Conservation (phyloP, 2,797 vertebrate species). For the Hippocampus kuda region DNA sequence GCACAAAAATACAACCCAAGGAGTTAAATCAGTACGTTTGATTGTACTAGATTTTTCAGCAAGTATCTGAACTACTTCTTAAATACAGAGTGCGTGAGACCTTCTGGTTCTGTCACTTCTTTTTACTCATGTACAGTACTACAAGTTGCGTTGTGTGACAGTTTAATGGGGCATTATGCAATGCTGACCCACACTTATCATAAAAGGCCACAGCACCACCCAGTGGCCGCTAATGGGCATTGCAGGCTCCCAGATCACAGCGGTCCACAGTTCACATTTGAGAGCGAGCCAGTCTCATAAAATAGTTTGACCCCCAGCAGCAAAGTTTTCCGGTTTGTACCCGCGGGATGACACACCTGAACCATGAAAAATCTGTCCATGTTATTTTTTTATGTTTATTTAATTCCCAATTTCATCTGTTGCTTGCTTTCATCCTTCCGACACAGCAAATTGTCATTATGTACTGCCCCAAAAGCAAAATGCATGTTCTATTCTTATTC, state of each 20-base stretch:
- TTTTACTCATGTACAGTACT: neutral
- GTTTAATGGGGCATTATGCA: conserved; percentile 23
- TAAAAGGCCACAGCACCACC: conserved; percentile 33
- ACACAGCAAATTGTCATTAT: too few relatives aligned
- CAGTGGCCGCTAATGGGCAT: conserved; percentile 19
- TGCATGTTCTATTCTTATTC: too few relatives aligned
- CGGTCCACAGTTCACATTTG: conserved; percentile 26
- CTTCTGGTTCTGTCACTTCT: neutral
- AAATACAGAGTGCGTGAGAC: neutral
- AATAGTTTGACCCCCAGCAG: neutral
- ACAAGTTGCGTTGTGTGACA: neutral
- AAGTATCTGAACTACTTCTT: neutral
- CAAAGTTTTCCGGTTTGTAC: neutral
- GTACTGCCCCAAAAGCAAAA: too few relatives aligned
- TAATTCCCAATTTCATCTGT: too few relatives aligned
- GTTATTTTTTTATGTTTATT: too few relatives aligned
- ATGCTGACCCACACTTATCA: neutral
- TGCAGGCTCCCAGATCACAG: conserved; percentile 20
- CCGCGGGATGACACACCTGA: too few relatives aligned
- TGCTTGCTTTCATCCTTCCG: too few relatives aligned
- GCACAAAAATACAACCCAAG: too few relatives aligned
- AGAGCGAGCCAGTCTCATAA: neutral
- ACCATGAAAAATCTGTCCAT: too few relatives aligned
- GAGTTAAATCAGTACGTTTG: too few relatives aligned
- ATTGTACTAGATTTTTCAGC: too few relatives aligned